A percentile compares a stretch with the other conserved stretches of the same genome.
phyloP scores from a whole-genome alignment of 2,888 invertebrate species.

The Caenorhabditis virilis region DNA sequence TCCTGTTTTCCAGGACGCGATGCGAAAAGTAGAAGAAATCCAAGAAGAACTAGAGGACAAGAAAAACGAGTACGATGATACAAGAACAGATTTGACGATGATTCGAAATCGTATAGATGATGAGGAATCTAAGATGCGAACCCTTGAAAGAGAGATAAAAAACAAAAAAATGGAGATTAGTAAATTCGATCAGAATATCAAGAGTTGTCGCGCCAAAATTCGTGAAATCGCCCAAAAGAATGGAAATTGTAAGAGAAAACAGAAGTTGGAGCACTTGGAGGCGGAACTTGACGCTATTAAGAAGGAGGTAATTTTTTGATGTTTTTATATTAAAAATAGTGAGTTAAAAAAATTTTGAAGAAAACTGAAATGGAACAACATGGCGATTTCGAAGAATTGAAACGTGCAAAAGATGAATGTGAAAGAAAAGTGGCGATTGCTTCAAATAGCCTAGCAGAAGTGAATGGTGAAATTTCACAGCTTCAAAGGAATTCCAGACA shows the following conservation, averaged over 20 bases:
- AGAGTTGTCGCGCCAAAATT: too few relatives aligned
- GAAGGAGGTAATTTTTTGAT: too few relatives aligned
- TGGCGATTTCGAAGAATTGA: not conserved
- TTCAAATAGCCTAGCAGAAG: too few relatives aligned
- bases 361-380: not conserved
- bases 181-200: too few relatives aligned
- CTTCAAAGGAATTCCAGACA: too few relatives aligned
- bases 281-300: too few relatives aligned
- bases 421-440: conserved; percentile 1
- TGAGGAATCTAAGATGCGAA: not conserved
- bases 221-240: too few relatives aligned
- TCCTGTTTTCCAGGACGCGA: not conserved
- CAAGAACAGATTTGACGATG: not conserved
- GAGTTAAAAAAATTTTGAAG: not conserved
- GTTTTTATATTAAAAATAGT: too few relatives aligned
- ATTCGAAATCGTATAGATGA: not conserved
- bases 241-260: too few relatives aligned
- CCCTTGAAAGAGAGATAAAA: not conserved
- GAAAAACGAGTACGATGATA: not conserved
- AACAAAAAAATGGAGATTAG: not conserved
- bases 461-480: too few relatives aligned
- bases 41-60: not conserved
- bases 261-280: too few relatives aligned
- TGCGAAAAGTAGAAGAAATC: conserved; percentile 47
- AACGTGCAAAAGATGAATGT: not conserved